Evolutionary conservation across 2,797 vertebrate species (phyloP), one percentile per base, ranked within the genome.

Genomic region (Sciurus vulgaris): DNA sequence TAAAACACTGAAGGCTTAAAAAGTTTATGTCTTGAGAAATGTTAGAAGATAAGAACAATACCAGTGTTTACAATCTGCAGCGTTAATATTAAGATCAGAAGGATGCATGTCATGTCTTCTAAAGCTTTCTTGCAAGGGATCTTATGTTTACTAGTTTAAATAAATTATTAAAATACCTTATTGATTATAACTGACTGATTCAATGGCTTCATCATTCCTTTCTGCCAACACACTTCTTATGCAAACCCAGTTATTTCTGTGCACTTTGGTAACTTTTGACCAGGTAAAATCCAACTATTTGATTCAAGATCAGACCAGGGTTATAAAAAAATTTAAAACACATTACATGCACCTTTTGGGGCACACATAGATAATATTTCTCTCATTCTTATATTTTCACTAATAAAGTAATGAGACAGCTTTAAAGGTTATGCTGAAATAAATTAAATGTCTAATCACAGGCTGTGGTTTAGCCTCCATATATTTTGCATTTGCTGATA

Each of bases 401-500:
- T 94, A 14, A 76, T 30, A 89, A 81, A 93, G 5, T 17, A 59
- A 44, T 51, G 44, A 87, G 91, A 65, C 3, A 20, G 5, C 35
- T 84, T 93, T 49, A 44, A 44, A 88, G 81, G 13, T 72, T 82
- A 81, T 2, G 83, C 8, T 1, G 69, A 33, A 41, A 0, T 33
- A 81, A 95, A 72, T 38, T 93, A 74, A 95, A 92, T 22, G 14
- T 91, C 38, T 86, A 76, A 83, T 92, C 65, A 92, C 5, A 82
- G 11, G 41, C 26, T 88, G 35, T 78, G 15, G 77, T 69, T 88
- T 94, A 85, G 35, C 41, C 88, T 6, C 44, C 2, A 65, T 91
- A 24, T 8, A 44, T 77, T 92, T 76, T 72, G 22, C 30, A 86
- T 91, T 95, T 96, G 49, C 20, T 24, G 15, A 73, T 79, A 81